phyloP scores from a whole-genome alignment of 2,113 vertebrate species.

The Takifugu bimaculatus region DNA sequence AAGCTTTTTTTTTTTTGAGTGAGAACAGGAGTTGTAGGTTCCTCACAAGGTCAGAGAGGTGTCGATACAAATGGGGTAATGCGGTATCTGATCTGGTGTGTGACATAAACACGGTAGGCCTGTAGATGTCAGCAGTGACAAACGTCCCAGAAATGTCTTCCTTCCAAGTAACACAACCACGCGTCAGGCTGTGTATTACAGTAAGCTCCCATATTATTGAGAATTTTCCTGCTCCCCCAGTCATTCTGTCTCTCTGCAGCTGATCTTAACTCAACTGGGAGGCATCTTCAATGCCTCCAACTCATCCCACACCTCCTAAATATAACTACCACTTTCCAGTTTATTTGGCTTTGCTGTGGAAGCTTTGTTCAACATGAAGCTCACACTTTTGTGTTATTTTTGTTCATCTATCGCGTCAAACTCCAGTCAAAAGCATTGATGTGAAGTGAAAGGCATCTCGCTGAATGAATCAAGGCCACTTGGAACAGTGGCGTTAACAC shows the following conservation, averaged over 20 bases:
- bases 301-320: no score
- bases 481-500: slow-evolving; percentile 3
- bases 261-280: no score
- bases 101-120: slow-evolving; percentile 37
- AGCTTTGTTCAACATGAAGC: no score
- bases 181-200: background rate
- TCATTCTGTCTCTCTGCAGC: no score
- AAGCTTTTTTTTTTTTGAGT: background rate
- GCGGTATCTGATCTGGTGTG: slow-evolving; percentile 27
- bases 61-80: slow-evolving; percentile 14
- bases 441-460: slow-evolving; percentile 6
- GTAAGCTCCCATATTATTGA: background rate
- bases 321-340: no score
- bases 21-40: background rate
- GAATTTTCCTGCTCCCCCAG: no score
- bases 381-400: no score
- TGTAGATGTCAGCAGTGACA: slow-evolving; percentile 63
- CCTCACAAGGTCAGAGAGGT: slow-evolving; percentile 20
- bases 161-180: background rate
- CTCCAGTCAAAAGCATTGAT: slow-evolving; percentile 13
- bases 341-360: no score
- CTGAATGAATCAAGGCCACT: slow-evolving; percentile 31
- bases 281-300: no score
- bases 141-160: slow-evolving; percentile 21
- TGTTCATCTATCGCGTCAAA: no score